A percentile compares a stretch with the other conserved stretches of the same genome.
These are phyloP conservation scores for Zaprionus vittiger DNA, from an alignment of 1,140 invertebrate species.

Conservation along the genomic window DNA sequence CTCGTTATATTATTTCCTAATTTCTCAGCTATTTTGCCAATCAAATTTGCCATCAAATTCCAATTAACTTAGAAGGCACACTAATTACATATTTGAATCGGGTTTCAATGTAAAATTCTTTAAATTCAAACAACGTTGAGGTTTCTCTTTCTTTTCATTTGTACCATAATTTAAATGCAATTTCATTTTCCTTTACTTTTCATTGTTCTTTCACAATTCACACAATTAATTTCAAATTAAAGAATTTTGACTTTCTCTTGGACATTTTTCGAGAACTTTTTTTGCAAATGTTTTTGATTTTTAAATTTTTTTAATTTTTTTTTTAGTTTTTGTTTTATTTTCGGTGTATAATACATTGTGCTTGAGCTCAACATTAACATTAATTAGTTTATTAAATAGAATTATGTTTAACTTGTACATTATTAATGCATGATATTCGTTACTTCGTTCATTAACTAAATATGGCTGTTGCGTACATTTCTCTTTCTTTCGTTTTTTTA, in stretches of 20 bases:
- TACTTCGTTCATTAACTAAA: constrained; percentile 76
- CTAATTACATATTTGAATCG: constrained; percentile 53
- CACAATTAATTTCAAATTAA: constrained; percentile 69
- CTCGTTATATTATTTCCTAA: background rate
- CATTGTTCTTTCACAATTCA: constrained; percentile 24
- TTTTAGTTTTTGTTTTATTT: constrained; percentile 45
- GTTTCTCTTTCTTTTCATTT: constrained; percentile 39
- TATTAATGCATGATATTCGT: constrained; percentile 67
- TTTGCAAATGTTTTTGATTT: background rate
- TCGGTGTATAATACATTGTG: constrained; percentile 66
- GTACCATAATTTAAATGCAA: constrained; percentile 82
- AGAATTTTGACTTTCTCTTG: constrained; percentile 53
- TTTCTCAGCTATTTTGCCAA: constrained; percentile 13
- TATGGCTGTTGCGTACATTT: constrained; percentile 73
- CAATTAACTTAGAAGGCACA: constrained; percentile 61
- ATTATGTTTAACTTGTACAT: constrained; percentile 74
- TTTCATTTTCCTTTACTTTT: constrained; percentile 46
- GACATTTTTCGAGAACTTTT: constrained; percentile 13
- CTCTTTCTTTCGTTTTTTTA: background rate
- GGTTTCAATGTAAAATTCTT: constrained; percentile 61
- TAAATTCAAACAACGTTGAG: constrained; percentile 67
- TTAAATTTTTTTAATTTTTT: background rate
- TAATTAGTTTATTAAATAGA: constrained; percentile 53
- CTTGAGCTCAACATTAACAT: constrained; percentile 52
- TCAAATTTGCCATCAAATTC: constrained; percentile 42